Evolutionary conservation across 1,140 invertebrate genomes (phyloP).

Genomic region (Lycorma delicatula): DNA sequence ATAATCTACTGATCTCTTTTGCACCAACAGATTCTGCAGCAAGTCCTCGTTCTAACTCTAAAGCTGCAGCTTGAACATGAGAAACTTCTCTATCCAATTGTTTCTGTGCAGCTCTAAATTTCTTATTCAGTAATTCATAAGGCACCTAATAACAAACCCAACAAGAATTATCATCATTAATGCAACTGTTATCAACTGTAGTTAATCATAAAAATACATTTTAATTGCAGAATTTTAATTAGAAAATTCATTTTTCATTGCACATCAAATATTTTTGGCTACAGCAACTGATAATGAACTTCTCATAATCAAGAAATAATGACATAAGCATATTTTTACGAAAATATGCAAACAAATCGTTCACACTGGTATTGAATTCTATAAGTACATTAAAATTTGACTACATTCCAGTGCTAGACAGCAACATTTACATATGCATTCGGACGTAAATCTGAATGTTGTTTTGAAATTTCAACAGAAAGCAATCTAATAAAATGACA

Average conservation of each 20-base stretch:
- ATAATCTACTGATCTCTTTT: constrained; percentile 65
- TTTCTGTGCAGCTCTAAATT: constrained; percentile 91
- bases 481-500: no score
- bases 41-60: constrained; percentile 72
- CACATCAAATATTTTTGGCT: not conserved
- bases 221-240: not conserved
- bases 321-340: no score
- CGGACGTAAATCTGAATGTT: no score
- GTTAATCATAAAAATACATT: not conserved
- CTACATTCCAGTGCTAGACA: no score
- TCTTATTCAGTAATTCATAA: constrained; percentile 97
- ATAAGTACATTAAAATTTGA: no score
- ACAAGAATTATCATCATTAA: not conserved
- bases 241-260: not conserved
- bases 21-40: constrained; percentile 43
- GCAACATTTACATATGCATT: no score
- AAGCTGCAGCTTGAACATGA: constrained; percentile 67
- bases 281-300: no score
- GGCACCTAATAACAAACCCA: constrained; percentile 68
- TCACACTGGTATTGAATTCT: no score
- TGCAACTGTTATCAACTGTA: not conserved
- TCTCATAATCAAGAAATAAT: no score
- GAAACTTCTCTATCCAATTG: constrained; percentile 87
- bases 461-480: no score
- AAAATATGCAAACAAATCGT: no score